Evolutionary conservation across 2,888 invertebrate species (phyloP), one percentile per base, ranked within the genome.

Genomic region (Athalia circularis): DNA sequence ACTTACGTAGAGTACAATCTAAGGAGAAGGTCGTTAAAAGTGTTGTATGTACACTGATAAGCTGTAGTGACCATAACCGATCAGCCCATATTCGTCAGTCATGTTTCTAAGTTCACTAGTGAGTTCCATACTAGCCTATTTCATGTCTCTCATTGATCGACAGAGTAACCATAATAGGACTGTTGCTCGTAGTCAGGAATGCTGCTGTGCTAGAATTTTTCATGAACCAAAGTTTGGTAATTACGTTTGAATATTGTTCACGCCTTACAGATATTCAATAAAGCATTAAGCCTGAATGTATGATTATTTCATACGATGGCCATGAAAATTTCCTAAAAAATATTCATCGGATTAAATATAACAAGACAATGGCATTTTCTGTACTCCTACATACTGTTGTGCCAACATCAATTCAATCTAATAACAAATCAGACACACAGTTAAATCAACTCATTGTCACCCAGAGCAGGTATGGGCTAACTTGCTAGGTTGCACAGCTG

Each of bases 21-120:
- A 59, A 13, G 45, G 45, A 45, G 59, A 59, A 13, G 13, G 47
- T 59, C 72, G 72, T 72, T 72, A 72, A 72, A 72, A 59, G 72
- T 72, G 72, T 57, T 72, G 72, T 13, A 72, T 47, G 59, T 59
- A 15, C 8, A 3, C 57, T 72, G 72, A 72, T 59, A 72, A 72
- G 57, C 57, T 13, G 15, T 43, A 48, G 59, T 59, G 57, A 29
- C 45, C 11, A 72, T 15, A 13, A 1, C 13, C 47, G 3, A 79
- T 79, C 79, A 68, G 79, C 79, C 79, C 79, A 62, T 67, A 77
- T 80, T 79, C 54, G 78, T 79, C 77, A 79, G 80, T 81, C 77
- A 81, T 81, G 80, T 80, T 80, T 77, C 68, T 76, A 74, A 79
- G 65, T 77, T 65, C 72, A 67, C 65, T 70, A 47, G 65, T 48